Evolutionary conservation across 1,140 invertebrate species (phyloP).

Genomic region (Drosophila pachea): DNA sequence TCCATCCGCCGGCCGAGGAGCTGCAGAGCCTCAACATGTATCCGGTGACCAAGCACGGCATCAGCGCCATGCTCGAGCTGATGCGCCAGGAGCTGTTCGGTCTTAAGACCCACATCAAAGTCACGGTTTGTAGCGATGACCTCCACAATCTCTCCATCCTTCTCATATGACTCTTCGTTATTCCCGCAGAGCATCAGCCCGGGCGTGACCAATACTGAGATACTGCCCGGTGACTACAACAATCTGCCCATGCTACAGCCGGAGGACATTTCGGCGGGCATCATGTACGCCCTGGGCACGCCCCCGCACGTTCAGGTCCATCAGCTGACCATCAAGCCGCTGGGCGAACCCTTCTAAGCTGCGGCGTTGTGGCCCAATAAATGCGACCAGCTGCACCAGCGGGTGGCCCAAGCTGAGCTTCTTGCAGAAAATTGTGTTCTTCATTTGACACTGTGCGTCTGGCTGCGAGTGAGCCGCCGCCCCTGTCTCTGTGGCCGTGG

Average conservation of each 20-base stretch:
- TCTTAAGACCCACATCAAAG: constrained; percentile 81
- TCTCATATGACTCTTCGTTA: background rate
- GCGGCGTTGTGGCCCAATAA: constrained; percentile 2
- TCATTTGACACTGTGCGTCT: constrained; percentile 53
- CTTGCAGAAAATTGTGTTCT: constrained; percentile 40
- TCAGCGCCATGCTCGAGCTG: constrained; percentile 81
- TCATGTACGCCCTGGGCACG: constrained; percentile 81
- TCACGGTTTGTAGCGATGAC: constrained; percentile 80
- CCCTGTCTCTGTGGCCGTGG: background rate
- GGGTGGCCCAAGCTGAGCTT: constrained; percentile 12
- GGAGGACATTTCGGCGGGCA: constrained; percentile 81
- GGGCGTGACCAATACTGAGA: constrained; percentile 81
- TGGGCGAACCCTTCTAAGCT: constrained; percentile 64
- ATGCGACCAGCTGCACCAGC: background rate
- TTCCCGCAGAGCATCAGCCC: constrained; percentile 80
- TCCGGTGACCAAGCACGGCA: constrained; percentile 81
- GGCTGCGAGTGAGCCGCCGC: background rate
- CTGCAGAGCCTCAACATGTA: constrained; percentile 78
- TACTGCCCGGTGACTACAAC: constrained; percentile 69
- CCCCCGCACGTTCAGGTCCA: constrained; percentile 82
- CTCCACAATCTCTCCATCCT: background rate
- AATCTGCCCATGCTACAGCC: constrained; percentile 61
- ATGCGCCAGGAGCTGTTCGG: constrained; percentile 81
- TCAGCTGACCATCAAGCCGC: constrained; percentile 76
- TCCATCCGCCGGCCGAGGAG: constrained; percentile 40